Evolutionary conservation across 2,113 vertebrate species (phyloP).

Genomic region (Leptobrachium ailaonicum): DNA sequence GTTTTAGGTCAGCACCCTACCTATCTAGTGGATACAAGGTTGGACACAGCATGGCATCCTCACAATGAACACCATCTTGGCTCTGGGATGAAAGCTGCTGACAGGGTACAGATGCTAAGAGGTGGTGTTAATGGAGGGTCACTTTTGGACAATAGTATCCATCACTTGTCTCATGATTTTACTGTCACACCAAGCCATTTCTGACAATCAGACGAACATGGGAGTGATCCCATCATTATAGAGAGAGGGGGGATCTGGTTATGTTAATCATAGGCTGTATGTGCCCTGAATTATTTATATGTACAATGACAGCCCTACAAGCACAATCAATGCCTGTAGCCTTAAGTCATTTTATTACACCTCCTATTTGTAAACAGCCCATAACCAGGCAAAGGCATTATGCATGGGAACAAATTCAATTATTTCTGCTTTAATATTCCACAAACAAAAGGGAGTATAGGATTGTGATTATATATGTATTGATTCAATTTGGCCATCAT

Average conservation of each 20-base stretch:
- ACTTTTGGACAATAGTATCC: slow-evolving; percentile 86
- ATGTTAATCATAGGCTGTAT: slow-evolving; percentile 56
- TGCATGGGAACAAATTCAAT: slow-evolving; percentile 3
- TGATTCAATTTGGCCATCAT: slow-evolving; percentile 26
- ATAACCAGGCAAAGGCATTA: slow-evolving; percentile 12
- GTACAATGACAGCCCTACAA: slow-evolving; percentile 15
- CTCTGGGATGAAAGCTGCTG: slow-evolving; percentile 73
- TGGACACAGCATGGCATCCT: slow-evolving; percentile 69
- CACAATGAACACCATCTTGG: slow-evolving; percentile 78
- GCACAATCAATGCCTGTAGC: slow-evolving; percentile 6
- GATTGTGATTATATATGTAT: neutral
- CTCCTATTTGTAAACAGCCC: slow-evolving; percentile 17
- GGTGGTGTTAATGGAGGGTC: slow-evolving; percentile 92
- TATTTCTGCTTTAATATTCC: neutral
- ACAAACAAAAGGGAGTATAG: neutral
- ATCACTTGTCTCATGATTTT: slow-evolving; percentile 85
- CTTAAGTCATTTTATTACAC: slow-evolving; percentile 14
- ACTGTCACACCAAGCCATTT: slow-evolving; percentile 77
- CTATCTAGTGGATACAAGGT: slow-evolving; percentile 69
- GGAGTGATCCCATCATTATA: slow-evolving; percentile 82
- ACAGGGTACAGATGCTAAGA: slow-evolving; percentile 90
- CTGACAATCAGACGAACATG: slow-evolving; percentile 80
- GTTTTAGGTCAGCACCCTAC: slow-evolving; percentile 66
- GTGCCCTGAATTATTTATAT: slow-evolving; percentile 34
- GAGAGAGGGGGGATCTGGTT: slow-evolving; percentile 69